Percentiles rank a stretch among this genome's conserved stretches.
Evolutionary conservation across 2,797 vertebrate species (phyloP).

Genomic region (Philypnodon macrostomus): DNA sequence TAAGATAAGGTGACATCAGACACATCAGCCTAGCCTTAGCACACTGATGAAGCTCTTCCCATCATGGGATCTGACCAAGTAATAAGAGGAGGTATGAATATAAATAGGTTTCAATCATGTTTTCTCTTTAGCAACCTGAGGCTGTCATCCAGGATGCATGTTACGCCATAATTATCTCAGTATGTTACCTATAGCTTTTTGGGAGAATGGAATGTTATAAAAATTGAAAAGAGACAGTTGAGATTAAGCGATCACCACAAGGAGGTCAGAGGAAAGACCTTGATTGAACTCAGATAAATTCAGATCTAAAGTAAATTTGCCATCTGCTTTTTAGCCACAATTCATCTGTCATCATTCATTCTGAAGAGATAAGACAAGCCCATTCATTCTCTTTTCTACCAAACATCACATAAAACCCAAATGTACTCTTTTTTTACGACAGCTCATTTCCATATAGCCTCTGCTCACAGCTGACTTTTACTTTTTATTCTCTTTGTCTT

Average conservation of each 20-base stretch:
- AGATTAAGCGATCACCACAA: slow-evolving; percentile 3
- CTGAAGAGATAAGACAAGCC: not conserved
- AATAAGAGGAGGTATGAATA: slow-evolving; percentile 21
- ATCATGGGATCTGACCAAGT: slow-evolving; percentile 21
- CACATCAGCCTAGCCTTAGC: slow-evolving; percentile 16
- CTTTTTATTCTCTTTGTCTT: not conserved
- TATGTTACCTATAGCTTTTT: slow-evolving; percentile 3
- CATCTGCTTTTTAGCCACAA: not conserved
- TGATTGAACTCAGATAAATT: not conserved
- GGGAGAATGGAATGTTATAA: slow-evolving; percentile 7
- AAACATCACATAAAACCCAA: slow-evolving; percentile 1
- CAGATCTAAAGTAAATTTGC: not conserved
- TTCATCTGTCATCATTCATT: not conserved
- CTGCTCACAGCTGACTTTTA: slow-evolving; percentile 10
- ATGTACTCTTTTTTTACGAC: slow-evolving; percentile 5
- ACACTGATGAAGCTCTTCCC: slow-evolving; percentile 19
- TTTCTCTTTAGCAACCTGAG: slow-evolving; percentile 10
- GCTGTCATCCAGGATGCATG: slow-evolving; percentile 7
- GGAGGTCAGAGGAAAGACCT: not conserved
- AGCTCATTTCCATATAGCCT: slow-evolving; percentile 11
- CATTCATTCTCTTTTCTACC: slow-evolving; percentile 2
- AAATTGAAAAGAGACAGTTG: slow-evolving; percentile 1
- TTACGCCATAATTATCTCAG: slow-evolving; percentile 19
- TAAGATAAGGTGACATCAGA: slow-evolving; percentile 16
- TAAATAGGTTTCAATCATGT: slow-evolving; percentile 26